Evolutionary conservation across 2,888 invertebrate genomes (phyloP), one percentile per base, ranked within the genome.

Genomic region (Labia minor): DNA sequence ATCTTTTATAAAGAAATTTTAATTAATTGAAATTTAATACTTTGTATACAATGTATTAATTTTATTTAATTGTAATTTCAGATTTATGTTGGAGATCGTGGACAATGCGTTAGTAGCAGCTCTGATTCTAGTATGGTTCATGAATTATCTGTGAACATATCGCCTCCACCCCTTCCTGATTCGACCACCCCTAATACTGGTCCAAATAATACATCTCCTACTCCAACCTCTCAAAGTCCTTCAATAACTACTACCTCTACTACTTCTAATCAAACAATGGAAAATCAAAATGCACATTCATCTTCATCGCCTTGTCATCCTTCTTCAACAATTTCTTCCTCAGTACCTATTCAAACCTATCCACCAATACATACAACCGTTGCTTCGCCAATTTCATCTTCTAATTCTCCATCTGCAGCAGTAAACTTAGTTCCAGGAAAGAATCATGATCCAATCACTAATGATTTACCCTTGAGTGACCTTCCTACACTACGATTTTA

Each of bases 401-500:
- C 14, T 14, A n/a, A 3, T n/a, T 33, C 11, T 8, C 33, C 33
- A 11, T 16, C 49, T 49, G 6, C 49, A n/a, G 16, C 16, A 16
- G 14, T 49, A 14, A 49, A 4, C 16, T 3, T 49, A n/a, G 14
- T 49, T 11, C 49, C 49, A n/a, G 26, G 26, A 26, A 49, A 49
- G 16, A 49, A 11, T 11, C 49, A 49, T 49, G 49, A 49, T 8
- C 2, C 49, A 4, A 11, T 49, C 49, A 8, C 49, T 14, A 49
- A 11, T 3, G 49, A 49, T 49, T 16, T 49, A 3, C 49, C 49
- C 3, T 16, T 49, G 3, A 49, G n/a, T 49, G 87, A 87, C 73
- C 78, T 84, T 64, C 76, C 81, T 11, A 85, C 86, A 4, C 76
- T 87, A 69, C 82, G 86, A 68, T 86, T 82, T 74, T 87, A 84